Base-by-base conservation (phyloP, 2,797 vertebrate genomes). In the Gambusia yucatana region DNA sequence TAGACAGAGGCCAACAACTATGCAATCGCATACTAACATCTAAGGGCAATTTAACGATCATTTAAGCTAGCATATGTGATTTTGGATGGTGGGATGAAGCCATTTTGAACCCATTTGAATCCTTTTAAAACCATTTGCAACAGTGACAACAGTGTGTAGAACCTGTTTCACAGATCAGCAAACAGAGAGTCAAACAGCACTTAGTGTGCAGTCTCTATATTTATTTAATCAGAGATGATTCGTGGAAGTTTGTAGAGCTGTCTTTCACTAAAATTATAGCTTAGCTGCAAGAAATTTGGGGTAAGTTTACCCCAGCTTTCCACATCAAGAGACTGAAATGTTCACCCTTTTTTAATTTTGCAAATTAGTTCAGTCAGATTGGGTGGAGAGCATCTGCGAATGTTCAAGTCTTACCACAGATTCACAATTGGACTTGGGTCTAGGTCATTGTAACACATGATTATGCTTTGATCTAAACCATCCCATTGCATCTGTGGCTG, bases 181-280 rank as follows among this genome's bases (percentile, higher is more conserved):
- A 65, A 39, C 14, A 65, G 59, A 30, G 17, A 20, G 17, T 65
- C 61, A 36, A 8, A 22, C 61, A 65, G 33, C 1, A 3, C 36
- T 22, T 39, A 63, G 59, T 65, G 17, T 63, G 59, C 36, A 65
- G 33, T 36, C 33, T 36, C 17, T 39, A 39, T 65, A 39, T 65
- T 36, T 39, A 65, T 65, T 65, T 65, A 65, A 65, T 65, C 33
- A 65, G 17, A 39, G 39, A 65, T 65, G 61, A 39, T 65, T 65
- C 1, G 61, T 65, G 33, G 33, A 63, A 36, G 30, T 36, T 36
- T 17, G 17, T 17, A 63, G 3, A 65, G 20, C 16, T 36, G 3
- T 65, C 61, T 65, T 36, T 65, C 17, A 65, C 61, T 39, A 65
- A 65, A 65, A 65, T 65, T 63, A 63, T 33, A 63, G 22, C 28